A percentile compares a stretch with the other conserved stretches of the same genome.
Evolutionary conservation across 2,113 vertebrate species (phyloP).

Genomic region (Nycticebus coucang): DNA sequence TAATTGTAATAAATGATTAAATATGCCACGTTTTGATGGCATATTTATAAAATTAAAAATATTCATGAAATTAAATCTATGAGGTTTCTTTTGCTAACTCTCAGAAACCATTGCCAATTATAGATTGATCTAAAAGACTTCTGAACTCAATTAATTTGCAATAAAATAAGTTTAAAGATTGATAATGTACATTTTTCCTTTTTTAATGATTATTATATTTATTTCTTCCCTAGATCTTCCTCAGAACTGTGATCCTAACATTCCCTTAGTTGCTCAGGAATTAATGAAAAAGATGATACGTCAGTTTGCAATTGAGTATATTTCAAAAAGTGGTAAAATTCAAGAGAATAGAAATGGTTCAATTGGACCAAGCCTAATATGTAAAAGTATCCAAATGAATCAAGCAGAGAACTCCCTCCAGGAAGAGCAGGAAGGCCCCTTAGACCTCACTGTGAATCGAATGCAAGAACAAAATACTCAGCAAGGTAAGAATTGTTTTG

Average conservation of each 20-base stretch:
- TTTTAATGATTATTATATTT: conserved; percentile 71
- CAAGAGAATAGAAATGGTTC: conserved; percentile 92
- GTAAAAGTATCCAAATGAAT: conserved; percentile 89
- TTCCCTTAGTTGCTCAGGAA: conserved; percentile 98
- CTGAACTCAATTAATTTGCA: conserved; percentile 52
- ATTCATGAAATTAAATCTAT: not conserved
- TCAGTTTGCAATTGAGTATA: conserved; percentile 98
- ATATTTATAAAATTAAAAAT: too few species aligned
- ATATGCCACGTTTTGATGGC: not conserved
- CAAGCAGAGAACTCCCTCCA: conserved; percentile 89
- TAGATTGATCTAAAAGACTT: conserved; percentile 6
- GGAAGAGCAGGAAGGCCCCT: conserved; percentile 93
- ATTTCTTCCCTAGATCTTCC: conserved; percentile 91
- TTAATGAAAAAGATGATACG: conserved; percentile 99
- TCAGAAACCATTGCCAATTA: not conserved
- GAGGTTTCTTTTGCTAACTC: not conserved
- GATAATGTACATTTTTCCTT: conserved; percentile 45
- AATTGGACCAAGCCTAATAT: conserved; percentile 87
- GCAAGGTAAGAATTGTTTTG: conserved; percentile 87
- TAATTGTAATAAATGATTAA: conserved; percentile 42
- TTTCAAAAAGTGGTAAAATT: conserved; percentile 95
- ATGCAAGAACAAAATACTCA: conserved; percentile 89
- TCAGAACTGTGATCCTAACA: conserved; percentile 96
- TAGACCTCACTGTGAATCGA: conserved; percentile 98
- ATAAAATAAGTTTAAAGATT: conserved; percentile 22